Evolutionary conservation across 2,113 vertebrate species (phyloP), one percentile per base, ranked within the genome.

Genomic region (Albula goreensis): DNA sequence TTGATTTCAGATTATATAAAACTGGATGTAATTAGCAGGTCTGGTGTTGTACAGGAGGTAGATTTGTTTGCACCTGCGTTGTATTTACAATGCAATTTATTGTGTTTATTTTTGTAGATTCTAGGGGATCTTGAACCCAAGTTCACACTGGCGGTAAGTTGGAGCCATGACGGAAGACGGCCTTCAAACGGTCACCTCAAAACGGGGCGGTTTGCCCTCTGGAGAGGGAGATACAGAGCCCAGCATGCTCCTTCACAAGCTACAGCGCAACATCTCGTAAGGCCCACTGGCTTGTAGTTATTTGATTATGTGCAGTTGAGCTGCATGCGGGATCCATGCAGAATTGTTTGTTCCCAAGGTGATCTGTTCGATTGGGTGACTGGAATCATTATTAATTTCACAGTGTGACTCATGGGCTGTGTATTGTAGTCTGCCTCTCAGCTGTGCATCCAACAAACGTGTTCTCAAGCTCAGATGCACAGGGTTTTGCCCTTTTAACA

Each of bases 241-340:
- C 19, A 97, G 95, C 89, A 96, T 96, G 89, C 93, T 98, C 56
- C 94, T 97, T 85, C 96, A 97, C 88, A 97, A 96, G 87, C 96
- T 98, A 7, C 96, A 96, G 89, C 95, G 92, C 90, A 95, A 95
- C 92, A 97, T 98, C 91, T 96, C 96, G 97, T 98, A 94, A 96
- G 96, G 89, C 81, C 63, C 10, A 41, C 70, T 74, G n/a, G 70
- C 11, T 74, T 74, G 19, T 31, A 25, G 70, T 31, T n/a, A 74
- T n/a, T 74, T 19, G 22, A 74, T 74, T 74, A 25, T 74, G 6
- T 74, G 4, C 70, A 74, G 70, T 74, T 9, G 31, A 25, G 22
- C 2, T 74, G n/a, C 70, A 74, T 31, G n/a, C 6, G 10, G 70
- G 31, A 74, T 74, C n/a, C 8, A 8, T 74, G 70, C n/a, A 74